Percentiles rank a stretch among this genome's conserved stretches.
These are phyloP conservation scores for Bradynema listronoti DNA, from an alignment of 1,140 invertebrate genomes.

Conservation along the genomic window DNA sequence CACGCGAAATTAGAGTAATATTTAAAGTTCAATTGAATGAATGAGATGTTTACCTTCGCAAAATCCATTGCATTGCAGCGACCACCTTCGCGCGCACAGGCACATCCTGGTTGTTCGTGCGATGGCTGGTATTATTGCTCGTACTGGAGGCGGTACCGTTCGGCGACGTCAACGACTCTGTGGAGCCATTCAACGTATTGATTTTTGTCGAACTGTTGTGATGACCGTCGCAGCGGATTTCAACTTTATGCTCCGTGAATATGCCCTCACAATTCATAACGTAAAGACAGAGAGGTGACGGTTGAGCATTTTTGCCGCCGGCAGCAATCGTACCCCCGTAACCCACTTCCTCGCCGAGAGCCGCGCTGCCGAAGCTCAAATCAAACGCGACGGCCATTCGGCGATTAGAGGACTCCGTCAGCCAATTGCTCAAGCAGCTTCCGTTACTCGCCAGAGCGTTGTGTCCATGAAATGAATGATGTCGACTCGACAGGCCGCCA, in stretches of 20 bases:
- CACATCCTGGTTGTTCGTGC: constrained; percentile 10
- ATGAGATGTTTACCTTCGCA: constrained; percentile 13
- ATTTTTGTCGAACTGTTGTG: too few species aligned
- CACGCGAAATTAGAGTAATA: too few species aligned
- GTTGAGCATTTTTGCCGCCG: constrained; percentile 4
- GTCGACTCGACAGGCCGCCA: too few species aligned
- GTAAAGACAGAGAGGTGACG: constrained; percentile 18
- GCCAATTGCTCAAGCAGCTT: not conserved
- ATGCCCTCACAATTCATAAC: constrained; percentile 43
- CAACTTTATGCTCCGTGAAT: constrained; percentile 27
- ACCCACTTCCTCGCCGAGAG: too few species aligned
- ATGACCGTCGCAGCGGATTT: constrained; percentile 15
- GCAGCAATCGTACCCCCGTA: too few species aligned
- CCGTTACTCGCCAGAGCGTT: not conserved
- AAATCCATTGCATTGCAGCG: constrained; percentile 22
- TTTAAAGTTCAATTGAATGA: too few species aligned
- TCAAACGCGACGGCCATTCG: constrained; percentile 17
- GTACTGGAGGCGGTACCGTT: not conserved
- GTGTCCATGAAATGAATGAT: not conserved
- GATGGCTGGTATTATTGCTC: not conserved
- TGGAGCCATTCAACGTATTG: too few species aligned
- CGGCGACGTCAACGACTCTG: too few species aligned
- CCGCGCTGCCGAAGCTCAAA: not conserved
- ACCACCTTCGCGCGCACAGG: constrained; percentile 26
- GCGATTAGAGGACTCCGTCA: constrained; percentile 15